phyloP scores from a whole-genome alignment of 2,113 vertebrate genomes.

The Thinocorus orbignyianus region DNA sequence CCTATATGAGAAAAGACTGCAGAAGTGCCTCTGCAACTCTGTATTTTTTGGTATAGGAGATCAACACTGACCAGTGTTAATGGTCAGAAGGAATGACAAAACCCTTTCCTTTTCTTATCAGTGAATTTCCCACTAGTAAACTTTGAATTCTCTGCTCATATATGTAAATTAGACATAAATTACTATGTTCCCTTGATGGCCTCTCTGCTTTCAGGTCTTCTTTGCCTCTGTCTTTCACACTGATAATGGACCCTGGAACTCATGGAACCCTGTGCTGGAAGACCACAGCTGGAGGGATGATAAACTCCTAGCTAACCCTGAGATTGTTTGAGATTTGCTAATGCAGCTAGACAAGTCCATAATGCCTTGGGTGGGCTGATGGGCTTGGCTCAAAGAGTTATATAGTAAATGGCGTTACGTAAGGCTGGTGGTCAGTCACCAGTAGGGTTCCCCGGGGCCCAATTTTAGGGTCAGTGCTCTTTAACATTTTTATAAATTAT shows the following conservation, averaged over 20 bases:
- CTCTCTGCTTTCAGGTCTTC: not conserved
- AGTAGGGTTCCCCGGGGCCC: not conserved
- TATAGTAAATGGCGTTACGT: not conserved
- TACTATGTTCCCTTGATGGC: not conserved
- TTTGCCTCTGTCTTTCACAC: not conserved
- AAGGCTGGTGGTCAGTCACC: not conserved
- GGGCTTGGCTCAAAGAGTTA: not conserved
- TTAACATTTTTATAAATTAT: not conserved
- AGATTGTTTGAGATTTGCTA: not conserved
- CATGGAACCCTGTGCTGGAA: not conserved
- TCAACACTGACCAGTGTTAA: not conserved
- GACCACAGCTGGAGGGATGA: not conserved
- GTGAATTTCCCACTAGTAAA: not conserved
- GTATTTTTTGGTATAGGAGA: not conserved
- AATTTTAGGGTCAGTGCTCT: not conserved
- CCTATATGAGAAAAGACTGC: not conserved
- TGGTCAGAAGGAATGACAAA: not conserved
- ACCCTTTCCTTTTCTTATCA: not conserved
- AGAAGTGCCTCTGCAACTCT: not conserved
- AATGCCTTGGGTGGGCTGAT: accelerated
- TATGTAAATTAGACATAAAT: not conserved
- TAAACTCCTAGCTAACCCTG: not conserved
- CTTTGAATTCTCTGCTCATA: not conserved
- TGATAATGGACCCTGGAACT: accelerated
- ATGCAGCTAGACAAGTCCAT: not conserved